A percentile compares a stretch with the other conserved stretches of the same genome.
Conservation (phyloP, 2,888 invertebrate genomes). For the Ophion ventricosus region DNA sequence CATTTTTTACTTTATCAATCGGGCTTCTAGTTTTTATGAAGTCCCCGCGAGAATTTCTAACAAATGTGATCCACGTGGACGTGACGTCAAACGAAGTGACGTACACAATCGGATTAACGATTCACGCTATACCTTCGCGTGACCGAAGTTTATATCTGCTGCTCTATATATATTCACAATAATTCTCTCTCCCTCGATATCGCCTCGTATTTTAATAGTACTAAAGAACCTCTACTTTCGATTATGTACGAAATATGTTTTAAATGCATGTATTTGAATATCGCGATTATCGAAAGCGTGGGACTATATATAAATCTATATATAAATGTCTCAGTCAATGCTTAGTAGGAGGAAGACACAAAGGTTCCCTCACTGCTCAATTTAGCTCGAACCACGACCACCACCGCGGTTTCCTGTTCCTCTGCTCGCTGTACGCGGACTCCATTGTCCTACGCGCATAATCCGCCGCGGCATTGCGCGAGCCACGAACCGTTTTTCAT, state of each 20-base stretch:
- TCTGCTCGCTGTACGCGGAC: conserved; percentile 78
- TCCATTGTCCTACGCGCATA: conserved; percentile 79
- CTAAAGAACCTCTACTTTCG: neutral
- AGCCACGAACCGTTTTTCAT: neutral
- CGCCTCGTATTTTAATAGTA: neutral
- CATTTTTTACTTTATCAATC: neutral
- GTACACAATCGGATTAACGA: neutral
- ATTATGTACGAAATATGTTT: neutral
- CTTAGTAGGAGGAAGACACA: neutral
- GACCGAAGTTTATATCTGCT: neutral
- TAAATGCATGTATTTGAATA: no score
- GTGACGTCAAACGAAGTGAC: neutral
- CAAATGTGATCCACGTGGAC: neutral
- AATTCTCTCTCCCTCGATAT: neutral
- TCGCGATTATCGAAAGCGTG: neutral
- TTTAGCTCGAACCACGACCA: conserved; percentile 69
- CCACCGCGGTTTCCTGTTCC: conserved; percentile 76
- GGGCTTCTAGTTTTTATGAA: neutral
- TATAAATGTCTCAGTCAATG: neutral
- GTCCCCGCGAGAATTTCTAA: neutral
- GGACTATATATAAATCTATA: neutral
- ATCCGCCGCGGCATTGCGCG: conserved; percentile 56
- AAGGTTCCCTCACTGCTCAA: conserved; percentile 57
- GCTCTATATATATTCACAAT: neutral
- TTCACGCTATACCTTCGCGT: neutral